Conservation (phyloP, 2,113 vertebrate species). For the Peucedramus taeniatus region DNA sequence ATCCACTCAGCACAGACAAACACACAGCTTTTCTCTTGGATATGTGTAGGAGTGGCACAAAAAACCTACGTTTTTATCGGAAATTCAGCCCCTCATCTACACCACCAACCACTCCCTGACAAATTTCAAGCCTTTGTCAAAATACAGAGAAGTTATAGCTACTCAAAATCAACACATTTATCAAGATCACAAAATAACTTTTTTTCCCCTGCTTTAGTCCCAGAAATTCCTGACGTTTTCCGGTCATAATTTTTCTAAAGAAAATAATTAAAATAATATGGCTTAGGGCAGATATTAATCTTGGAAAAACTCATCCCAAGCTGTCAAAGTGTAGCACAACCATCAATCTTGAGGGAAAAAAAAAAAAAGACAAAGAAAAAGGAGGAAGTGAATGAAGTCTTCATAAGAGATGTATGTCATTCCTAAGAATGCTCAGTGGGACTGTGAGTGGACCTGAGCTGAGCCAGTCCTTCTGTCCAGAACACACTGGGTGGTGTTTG, state of each 20-base stretch:
- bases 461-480: background rate
- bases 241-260: background rate
- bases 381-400: background rate
- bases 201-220: background rate
- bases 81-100: background rate
- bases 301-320: background rate
- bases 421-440: background rate
- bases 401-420: background rate
- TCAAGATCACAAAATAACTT: background rate
- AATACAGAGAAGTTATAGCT: background rate
- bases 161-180: background rate
- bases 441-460: background rate
- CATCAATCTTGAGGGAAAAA: background rate
- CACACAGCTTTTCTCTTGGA: background rate
- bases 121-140: background rate
- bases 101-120: background rate
- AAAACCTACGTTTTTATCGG: background rate
- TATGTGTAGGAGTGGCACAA: background rate
- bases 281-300: background rate
- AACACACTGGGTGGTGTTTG: rapidly evolving
- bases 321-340: background rate
- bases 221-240: slow-evolving; percentile 1
- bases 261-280: slow-evolving; percentile 6
- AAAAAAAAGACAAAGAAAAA: background rate
- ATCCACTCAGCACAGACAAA: background rate